Evolutionary conservation across 2,113 vertebrate genomes (phyloP), one percentile per base, ranked within the genome.

Genomic region (Pardalotus punctatus): DNA sequence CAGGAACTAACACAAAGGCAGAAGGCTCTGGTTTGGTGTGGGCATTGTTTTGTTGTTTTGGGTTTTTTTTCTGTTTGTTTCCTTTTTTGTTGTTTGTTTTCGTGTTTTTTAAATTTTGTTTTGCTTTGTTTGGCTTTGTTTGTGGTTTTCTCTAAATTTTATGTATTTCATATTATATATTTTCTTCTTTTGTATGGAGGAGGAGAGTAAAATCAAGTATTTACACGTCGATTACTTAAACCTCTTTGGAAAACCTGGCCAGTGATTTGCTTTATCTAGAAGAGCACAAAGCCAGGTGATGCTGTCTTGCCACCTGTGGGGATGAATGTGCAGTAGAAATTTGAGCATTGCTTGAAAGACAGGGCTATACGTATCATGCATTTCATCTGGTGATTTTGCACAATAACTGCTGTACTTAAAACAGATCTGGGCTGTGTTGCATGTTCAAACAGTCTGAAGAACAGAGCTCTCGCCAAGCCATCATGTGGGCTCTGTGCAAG

Each of bases 211-310:
- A 81, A 43, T 11, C 12, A 43, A 33, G 5, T 14, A 3, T 24
- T 58, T 62, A 22, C 31, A 6, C 0, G 0, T 0, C 22, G 15
- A 4, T 50, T 33, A 4, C 27, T 12, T n/a, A 47, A 78, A 73
- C 14, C 17, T 12, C 29, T 60, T 54, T 6, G 27, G 35, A 65
- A 74, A 50, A 58, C 6, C 2, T 3, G 43, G 35, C 13, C 18
- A 10, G 35, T 8, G 31, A 25, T 54, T 64, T 79, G 11, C 31
- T 60, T 45, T 60, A 7, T 22, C 14, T 35, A 11, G 66, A 43
- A 19, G 31, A 43, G 15, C 19, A 5, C 9, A 25, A 36, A 54
- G 35, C 24, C 43, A 11, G 35, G 8, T 8, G 29, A 5, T 67
- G 8, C 23, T 14, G 53, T 5, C 12, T 27, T 31, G 11, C 21